Evolutionary conservation across 2,113 vertebrate genomes (phyloP), one percentile per base, ranked within the genome.

Genomic region (Rattus norvegicus): DNA sequence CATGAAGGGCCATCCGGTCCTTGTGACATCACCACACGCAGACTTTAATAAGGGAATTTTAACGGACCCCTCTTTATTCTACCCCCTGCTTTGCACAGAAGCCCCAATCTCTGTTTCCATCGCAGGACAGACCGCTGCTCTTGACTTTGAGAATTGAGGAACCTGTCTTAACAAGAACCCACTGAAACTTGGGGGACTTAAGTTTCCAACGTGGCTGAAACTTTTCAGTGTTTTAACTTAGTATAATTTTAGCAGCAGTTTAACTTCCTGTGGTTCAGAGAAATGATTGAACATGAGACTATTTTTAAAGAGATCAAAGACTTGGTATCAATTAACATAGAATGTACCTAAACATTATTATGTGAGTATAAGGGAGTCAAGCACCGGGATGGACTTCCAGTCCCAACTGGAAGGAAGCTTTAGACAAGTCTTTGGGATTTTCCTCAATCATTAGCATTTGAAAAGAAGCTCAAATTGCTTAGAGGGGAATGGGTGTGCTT

Each of bases 321-420:
- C 43, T 79, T 89, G 76, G 67, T 83, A 95, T 92, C 94, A 96
- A 56, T 97, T 97, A 93, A 85, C 72, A 83, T 73, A 89, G n/a
- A 91, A 89, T 86, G 73, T 79, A 96, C 88, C 92, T 96, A 96
- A 94, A 96, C 92, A 93, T 86, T 94, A 47, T 94, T 92, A 88
- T 39, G 7, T 56, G 39, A 85, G 24, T 75, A 65, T 54, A 95
- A 95, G 91, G 39, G 85, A 97, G 81, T 95, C 76, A 97, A 96
- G 95, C 67, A 65, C 67, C 89, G 92, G 61, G 85, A 70, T 92
- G 94, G 85, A 20, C 92, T 93, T 92, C 95, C 76, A 13, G 54
- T 69, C 72, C 49, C 92, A 92, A 96, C 70, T 72, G 86, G 39
- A 70, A 88, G 39, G 86, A 94, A 89, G 81, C 67, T 91, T 94